Evolutionary conservation across 2,113 vertebrate species (phyloP).

Genomic region (Nycticorax nycticorax): DNA sequence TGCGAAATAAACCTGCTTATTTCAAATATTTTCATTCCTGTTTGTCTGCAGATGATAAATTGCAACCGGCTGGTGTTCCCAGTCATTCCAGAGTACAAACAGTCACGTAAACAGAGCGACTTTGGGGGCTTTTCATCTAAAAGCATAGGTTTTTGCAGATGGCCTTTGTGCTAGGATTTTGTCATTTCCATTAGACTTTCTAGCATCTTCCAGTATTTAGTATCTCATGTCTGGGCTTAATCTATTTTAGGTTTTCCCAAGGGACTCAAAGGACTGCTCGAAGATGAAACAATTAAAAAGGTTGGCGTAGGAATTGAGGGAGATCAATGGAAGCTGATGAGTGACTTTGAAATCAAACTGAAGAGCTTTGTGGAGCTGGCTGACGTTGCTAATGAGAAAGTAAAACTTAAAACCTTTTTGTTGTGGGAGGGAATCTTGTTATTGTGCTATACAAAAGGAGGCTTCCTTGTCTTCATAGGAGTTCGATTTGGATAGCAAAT

Average conservation of each 20-base stretch:
- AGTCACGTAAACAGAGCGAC: not conserved
- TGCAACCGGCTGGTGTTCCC: not conserved
- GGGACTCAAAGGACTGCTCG: slow-evolving; percentile 83
- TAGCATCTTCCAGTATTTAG: not conserved
- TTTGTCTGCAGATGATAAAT: not conserved
- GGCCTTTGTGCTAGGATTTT: not conserved
- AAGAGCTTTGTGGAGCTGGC: slow-evolving; percentile 83
- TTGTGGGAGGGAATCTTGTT: slow-evolving; percentile 7
- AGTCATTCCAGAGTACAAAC: not conserved
- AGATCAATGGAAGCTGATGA: slow-evolving; percentile 86
- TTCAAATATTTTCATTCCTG: not conserved
- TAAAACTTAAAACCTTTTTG: slow-evolving; percentile 57
- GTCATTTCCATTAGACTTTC: not conserved
- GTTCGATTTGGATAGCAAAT: not conserved
- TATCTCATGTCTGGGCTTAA: slow-evolving; percentile 52
- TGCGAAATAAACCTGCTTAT: not conserved
- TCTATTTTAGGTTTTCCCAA: slow-evolving; percentile 83
- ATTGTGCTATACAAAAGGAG: not conserved
- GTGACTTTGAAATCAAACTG: slow-evolving; percentile 83
- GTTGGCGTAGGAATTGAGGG: slow-evolving; percentile 86
- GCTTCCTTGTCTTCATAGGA: not conserved
- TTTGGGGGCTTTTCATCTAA: not conserved
- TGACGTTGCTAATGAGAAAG: slow-evolving; percentile 84
- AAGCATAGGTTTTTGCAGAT: not conserved
- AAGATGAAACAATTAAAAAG: slow-evolving; percentile 84